Conservation (phyloP, 2,888 invertebrate species). For the Prosopocoilus inquinatus region DNA sequence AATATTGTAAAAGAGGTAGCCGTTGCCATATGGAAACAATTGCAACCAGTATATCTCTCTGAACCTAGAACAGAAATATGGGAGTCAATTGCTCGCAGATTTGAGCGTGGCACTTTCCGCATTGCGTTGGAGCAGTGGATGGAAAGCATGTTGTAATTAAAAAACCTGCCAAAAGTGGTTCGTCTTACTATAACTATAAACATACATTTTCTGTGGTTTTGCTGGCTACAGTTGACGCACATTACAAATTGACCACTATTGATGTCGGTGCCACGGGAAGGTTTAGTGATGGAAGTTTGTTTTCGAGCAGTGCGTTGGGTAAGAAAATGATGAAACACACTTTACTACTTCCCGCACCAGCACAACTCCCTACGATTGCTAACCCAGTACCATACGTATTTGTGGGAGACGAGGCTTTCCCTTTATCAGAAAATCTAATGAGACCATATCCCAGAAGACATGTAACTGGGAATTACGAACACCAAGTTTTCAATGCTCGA, state of each 20-base stretch:
- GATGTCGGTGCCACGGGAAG: too few relatives aligned
- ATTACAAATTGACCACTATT: too few relatives aligned
- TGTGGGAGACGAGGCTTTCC: constrained; percentile 21
- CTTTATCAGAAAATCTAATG: constrained; percentile 18
- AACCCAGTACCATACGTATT: constrained; percentile 15
- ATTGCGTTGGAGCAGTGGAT: too few relatives aligned
- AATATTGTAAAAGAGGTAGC: constrained; percentile 26
- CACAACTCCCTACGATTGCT: too few relatives aligned
- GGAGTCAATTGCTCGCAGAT: constrained; percentile 26
- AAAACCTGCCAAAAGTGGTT: too few relatives aligned
- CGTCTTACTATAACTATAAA: too few relatives aligned
- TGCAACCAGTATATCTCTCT: constrained; percentile 26
- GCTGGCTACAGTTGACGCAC: too few relatives aligned
- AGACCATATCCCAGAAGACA: constrained; percentile 16
- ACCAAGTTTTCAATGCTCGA: constrained; percentile 19
- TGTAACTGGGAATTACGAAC: constrained; percentile 5
- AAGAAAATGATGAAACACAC: too few relatives aligned
- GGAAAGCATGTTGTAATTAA: too few relatives aligned
- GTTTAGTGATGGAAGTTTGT: constrained; percentile 35
- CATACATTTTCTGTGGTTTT: too few relatives aligned
- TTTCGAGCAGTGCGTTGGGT: constrained; percentile 26
- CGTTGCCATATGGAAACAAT: constrained; percentile 22
- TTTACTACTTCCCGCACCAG: too few relatives aligned
- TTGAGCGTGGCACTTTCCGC: too few relatives aligned
- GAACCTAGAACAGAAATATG: constrained; percentile 28